Evolutionary conservation across 2,797 vertebrate species (phyloP).

Genomic region (Erpetoichthys calabaricus): DNA sequence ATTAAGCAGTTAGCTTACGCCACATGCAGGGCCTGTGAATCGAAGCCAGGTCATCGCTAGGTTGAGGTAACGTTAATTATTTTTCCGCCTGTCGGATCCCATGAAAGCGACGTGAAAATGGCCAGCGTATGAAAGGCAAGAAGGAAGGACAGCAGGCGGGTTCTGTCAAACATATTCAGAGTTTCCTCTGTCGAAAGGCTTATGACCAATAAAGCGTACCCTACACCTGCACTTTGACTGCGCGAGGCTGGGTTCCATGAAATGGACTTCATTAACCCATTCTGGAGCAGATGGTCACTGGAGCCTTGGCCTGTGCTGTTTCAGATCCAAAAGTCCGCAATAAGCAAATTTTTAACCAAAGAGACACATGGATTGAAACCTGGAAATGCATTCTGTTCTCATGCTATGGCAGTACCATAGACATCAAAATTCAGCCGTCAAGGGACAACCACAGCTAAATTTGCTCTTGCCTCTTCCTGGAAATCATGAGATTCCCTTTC

Average conservation of each 20-base stretch:
- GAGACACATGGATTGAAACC: too few species aligned
- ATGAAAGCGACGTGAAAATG: slow-evolving; percentile 77
- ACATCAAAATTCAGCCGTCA: too few species aligned
- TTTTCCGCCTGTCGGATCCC: slow-evolving; percentile 98
- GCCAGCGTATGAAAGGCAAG: slow-evolving; percentile 67
- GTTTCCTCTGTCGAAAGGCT: slow-evolving; percentile 71
- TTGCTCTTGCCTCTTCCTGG: too few species aligned
- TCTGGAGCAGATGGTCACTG: slow-evolving; percentile 14
- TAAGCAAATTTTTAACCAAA: slow-evolving; percentile 15
- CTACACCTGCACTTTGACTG: slow-evolving; percentile 73
- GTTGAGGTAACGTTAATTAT: slow-evolving; percentile 99
- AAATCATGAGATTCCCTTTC: too few species aligned
- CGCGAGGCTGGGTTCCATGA: slow-evolving; percentile 39
- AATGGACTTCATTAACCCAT: slow-evolving; percentile 45
- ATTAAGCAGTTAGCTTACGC: slow-evolving; percentile 82
- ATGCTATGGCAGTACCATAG: too few species aligned
- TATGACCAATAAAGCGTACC: slow-evolving; percentile 89
- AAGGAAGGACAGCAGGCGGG: slow-evolving; percentile 77
- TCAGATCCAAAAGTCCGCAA: slow-evolving; percentile 23
- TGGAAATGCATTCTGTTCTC: too few species aligned
- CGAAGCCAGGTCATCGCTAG: slow-evolving; percentile 78
- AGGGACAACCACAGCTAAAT: too few species aligned
- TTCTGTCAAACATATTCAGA: slow-evolving; percentile 92
- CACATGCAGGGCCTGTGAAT: slow-evolving; percentile 70
- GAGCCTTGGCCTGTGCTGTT: slow-evolving; percentile 25